Evolutionary conservation across 2,113 vertebrate species (phyloP), one percentile per base, ranked within the genome.

Genomic region (Setophaga coronata): DNA sequence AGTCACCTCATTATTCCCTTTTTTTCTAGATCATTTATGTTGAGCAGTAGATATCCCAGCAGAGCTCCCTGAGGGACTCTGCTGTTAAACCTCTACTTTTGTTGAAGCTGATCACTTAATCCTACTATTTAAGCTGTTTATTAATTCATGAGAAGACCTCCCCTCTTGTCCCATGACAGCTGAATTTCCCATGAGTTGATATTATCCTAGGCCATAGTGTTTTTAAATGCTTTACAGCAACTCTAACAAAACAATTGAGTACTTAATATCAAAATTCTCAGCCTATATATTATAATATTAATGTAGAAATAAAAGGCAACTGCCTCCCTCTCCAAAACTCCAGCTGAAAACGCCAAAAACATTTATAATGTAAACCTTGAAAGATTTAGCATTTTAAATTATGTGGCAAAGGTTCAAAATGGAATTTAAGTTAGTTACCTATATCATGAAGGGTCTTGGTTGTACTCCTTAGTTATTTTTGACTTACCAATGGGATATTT

Each of bases 101-200:
- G 96, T 95, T 92, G 80, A 88, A 92, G 67, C 67, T 92, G 80
- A 95, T 94, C 83, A 62, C 56, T 95, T 96, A 96, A 96, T 96
- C 82, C 82, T 83, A 28, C 50, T 81, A 28, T 80, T 95, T 95
- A 93, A 89, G 47, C 38, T 86, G 31, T 77, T 93, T 90, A 89
- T 80, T 92, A 88, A 92, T 92, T 93, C 71, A 58, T 70, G 45
- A 92, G 60, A 80, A 89, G 94, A 93, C 51, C 86, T 93, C 54
- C 50, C 16, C 4, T 66, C 25, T 66, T 3, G 12, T 96, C 58
- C 58, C 79, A 78, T 50, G 88, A 73, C 29, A 92, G 29, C 4
- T 61, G 38, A 88, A 86, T 88, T 92, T 83, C 62, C 50, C 54
- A 78, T 20, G 40, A 76, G 56, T 10, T 34, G 20, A 58, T 87